Evolutionary conservation across 2,113 vertebrate species (phyloP), one percentile per base, ranked within the genome.

Genomic region (Aptenodytes forsteri): DNA sequence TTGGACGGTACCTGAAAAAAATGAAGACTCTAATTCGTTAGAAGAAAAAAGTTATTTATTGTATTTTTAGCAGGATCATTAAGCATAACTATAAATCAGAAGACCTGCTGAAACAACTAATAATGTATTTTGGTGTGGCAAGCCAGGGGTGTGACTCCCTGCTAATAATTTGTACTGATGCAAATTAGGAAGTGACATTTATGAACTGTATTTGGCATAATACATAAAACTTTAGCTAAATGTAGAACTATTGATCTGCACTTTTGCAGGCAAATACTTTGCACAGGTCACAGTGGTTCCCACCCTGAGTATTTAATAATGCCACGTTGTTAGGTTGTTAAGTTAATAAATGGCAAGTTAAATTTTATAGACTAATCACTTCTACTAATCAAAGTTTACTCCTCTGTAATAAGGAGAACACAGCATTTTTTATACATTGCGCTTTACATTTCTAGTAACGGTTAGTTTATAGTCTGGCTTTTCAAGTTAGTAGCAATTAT

Each of bases 101-200:
- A 79, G 56, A 87, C 56, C n/a, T 83, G 44, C 69, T 93, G 49
- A 96, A 98, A 79, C 71, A 96, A 97, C 42, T 83, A 84, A 61
- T 82, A 42, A 58, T 84, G 34, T 82, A 52, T 89, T 96, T 93
- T 78, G 62, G 65, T 95, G 56, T 92, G 66, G 27, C 49, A 70
- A 87, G 83, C 59, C 84, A 67, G 38, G 72, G 40, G 44, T 96
- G 65, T 97, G 89, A 95, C 66, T 97, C 91, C 88, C 95, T 85
- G 77, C 75, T 95, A 91, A 97, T 97, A 96, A 96, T 97, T 98
- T 96, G 54, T 90, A 89, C 56, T 64, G 92, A 81, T 97, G 64
- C 64, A 97, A 96, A 98, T 97, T 95, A 83, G 71, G 64, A 97
- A 77, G n/a, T 96, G 91, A 95, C 67, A 46, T 96, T 98, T 98